Conservation (phyloP, 2,113 vertebrate species). For the Anolis carolinensis region DNA sequence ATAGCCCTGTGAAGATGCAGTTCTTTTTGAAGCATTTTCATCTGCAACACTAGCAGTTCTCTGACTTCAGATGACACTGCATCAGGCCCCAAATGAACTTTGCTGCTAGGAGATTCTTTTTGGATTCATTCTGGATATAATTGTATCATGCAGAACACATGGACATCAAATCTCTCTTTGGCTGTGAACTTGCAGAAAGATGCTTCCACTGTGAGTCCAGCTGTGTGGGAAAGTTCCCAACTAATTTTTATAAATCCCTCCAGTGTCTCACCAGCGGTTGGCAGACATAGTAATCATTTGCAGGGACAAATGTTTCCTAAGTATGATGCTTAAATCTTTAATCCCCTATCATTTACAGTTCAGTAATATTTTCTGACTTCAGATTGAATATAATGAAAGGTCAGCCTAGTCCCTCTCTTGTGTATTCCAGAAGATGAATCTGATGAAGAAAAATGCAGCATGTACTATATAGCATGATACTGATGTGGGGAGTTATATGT, state of each 20-base stretch:
- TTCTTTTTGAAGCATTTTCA: background rate
- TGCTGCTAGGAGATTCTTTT: background rate
- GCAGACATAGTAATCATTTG: background rate
- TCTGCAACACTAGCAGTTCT: background rate
- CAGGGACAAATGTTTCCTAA: background rate
- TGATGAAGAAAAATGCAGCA: no score
- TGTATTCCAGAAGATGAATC: background rate
- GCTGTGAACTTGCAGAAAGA: background rate
- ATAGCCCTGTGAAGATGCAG: background rate
- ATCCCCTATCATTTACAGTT: background rate
- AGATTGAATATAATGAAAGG: background rate
- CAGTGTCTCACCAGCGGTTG: slow-evolving; percentile 9
- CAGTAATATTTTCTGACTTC: background rate
- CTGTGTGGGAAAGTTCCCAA: background rate
- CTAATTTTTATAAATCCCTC: slow-evolving; percentile 10
- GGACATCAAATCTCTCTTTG: background rate
- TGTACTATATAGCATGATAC: no score
- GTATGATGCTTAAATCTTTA: background rate
- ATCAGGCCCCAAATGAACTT: slow-evolving; percentile 12
- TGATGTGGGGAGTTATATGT: no score
- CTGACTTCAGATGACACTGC: background rate
- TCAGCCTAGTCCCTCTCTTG: background rate
- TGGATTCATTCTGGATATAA: background rate
- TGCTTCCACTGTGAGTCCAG: slow-evolving; percentile 9
- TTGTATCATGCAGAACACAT: accelerated